phyloP scores from a whole-genome alignment of 2,888 invertebrate species.

The Euzetes globulus region DNA sequence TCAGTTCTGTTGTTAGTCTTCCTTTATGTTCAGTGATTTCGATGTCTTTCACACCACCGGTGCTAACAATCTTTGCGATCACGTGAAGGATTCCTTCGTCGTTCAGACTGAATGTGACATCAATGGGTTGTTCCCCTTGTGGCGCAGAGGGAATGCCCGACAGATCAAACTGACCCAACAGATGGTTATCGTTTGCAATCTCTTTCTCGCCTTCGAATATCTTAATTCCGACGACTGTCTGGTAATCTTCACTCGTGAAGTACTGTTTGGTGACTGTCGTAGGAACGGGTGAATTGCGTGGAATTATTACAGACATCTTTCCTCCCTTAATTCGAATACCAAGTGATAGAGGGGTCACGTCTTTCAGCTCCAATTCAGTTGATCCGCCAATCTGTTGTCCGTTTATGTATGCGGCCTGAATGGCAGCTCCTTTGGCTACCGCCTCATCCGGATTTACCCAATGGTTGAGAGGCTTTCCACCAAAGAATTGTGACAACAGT shows the following conservation, averaged over 20 bases:
- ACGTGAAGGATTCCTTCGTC: background rate
- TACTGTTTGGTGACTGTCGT: background rate
- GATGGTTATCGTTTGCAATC: background rate
- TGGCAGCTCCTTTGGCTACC: conserved; percentile 38
- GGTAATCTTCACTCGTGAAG: background rate
- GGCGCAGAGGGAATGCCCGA: background rate
- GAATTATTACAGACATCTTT: background rate
- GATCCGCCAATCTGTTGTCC: background rate
- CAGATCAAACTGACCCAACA: background rate
- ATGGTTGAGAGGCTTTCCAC: conserved; percentile 34
- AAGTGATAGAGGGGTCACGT: conserved; percentile 6
- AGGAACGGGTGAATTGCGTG: background rate
- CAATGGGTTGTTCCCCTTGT: background rate
- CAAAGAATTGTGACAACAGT: conserved; percentile 34
- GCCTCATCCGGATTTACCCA: conserved; percentile 32
- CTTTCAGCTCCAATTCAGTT: background rate
- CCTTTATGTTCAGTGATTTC: background rate
- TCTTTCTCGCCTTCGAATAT: background rate
- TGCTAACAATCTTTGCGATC: background rate
- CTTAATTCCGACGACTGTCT: background rate
- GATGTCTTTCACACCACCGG: background rate
- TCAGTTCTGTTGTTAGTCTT: background rate
- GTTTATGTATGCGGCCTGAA: conserved; percentile 32
- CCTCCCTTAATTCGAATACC: background rate
- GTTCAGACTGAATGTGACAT: background rate